Evolutionary conservation across 1,140 invertebrate species (phyloP), one percentile per base, ranked within the genome.

Genomic region (Lamellibrachia luymesi): DNA sequence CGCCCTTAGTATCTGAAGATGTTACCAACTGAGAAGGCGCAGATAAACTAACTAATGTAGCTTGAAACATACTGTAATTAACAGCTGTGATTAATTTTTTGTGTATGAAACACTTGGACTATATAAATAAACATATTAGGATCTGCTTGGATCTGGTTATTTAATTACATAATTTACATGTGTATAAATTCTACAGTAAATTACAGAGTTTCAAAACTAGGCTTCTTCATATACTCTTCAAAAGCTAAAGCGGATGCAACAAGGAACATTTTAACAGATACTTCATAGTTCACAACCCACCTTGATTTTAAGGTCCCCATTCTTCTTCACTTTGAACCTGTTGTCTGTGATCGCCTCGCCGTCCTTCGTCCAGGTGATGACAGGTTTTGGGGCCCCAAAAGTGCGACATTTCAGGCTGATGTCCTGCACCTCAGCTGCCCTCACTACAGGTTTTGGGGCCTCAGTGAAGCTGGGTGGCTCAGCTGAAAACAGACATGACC

Each of bases 301-400:
- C 92, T 94, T 91, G 25, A 95, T 95, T n/a, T 92, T 90, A 27
- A 96, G 93, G 91, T 99, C 98, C 50, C 99, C 98, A 93, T 97
- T 97, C 0, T 97, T 95, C 25, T 89, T 49, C 4, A 50, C 89
- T 8, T 50, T 8, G 27, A 93, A 90, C 80, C 89, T 51, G 13
- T 90, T 13, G 92, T 80, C 92, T 27, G 27, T 49, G 17, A 50
- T 51, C 92, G 5, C 7, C 52, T 27, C 89, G 52, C 98, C 95
- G 97, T 93, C 38, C 97, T 97, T 97, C 93, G 98, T 97, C 99
- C 99, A 99, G 95, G 98, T 98, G n/a, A 99, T 98, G 93, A 97
- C 97, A 0, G 99, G 98, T 95, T 98, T 98, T 2, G 99, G 99
- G 1, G 99, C 99, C 50, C 99, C 99, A 96, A 99, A 98, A n/a